Conservation (phyloP, 37 sponge, comb jelly and placozoan species). For the Haliclona indistincta region DNA sequence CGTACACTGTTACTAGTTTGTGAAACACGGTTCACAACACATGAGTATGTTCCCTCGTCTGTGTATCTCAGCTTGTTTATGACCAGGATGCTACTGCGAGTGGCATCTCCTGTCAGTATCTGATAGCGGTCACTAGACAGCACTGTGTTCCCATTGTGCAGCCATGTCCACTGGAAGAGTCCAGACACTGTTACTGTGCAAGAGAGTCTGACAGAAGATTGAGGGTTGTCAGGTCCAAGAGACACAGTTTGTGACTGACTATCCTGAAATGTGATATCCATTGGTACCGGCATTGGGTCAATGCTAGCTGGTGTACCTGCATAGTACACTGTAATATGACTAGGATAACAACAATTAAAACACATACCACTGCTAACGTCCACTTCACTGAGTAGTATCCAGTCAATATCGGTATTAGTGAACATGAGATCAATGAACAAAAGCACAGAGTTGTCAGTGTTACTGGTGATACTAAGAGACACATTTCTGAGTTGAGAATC, state of each 20-base stretch:
- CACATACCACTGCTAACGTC: constrained; percentile 16
- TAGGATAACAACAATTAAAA: background rate
- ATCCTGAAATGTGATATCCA: constrained; percentile 1
- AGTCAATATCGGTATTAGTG: constrained; percentile 12
- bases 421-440: background rate
- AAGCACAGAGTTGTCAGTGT: background rate
- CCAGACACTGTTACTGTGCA: constrained; percentile 33
- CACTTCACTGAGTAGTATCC: constrained; percentile 44
- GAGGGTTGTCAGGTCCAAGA: constrained; percentile 14
- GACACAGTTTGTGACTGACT: background rate
- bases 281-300: background rate
- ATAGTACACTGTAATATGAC: background rate
- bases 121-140: background rate
- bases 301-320: background rate
- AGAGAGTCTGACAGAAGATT: background rate
- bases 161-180: constrained; percentile 39
- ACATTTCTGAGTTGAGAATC: constrained; percentile 5
- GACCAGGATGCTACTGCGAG: constrained; percentile 26
- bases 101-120: constrained; percentile 26
- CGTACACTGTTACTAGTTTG: no score
- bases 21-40: no score
- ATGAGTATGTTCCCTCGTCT: constrained; percentile 20
- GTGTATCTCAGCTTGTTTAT: constrained; percentile 15
- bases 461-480: constrained; percentile 7
- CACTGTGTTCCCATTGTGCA: background rate